These are phyloP conservation scores for Trichopoda pennipes DNA, from an alignment of 2,888 invertebrate genomes.

Conservation along the genomic window DNA sequence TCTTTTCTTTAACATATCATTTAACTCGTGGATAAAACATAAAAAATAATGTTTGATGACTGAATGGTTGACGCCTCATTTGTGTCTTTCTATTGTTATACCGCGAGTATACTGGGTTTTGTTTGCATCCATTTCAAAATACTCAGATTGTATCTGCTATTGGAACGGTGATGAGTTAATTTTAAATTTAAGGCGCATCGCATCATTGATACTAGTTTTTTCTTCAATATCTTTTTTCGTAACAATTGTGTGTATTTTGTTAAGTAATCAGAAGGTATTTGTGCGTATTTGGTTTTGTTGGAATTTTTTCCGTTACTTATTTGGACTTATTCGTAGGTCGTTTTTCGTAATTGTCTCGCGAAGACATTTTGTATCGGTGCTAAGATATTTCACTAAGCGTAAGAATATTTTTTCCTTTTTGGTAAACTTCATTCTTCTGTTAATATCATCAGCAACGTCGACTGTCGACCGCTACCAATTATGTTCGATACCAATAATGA, in stretches of 20 bases:
- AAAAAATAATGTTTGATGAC: slow-evolving; percentile 16
- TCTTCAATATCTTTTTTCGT: slow-evolving; percentile 35
- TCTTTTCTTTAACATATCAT: background rate
- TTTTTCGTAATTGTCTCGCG: slow-evolving; percentile 13
- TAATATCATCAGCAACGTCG: background rate
- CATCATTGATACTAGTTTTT: slow-evolving; percentile 38
- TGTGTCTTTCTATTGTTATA: slow-evolving; percentile 51
- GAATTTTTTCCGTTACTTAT: slow-evolving; percentile 16
- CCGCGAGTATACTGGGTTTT: slow-evolving; percentile 43
- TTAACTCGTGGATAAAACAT: background rate
- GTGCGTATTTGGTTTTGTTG: slow-evolving; percentile 4
- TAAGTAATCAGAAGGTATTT: slow-evolving; percentile 18
- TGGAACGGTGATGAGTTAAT: slow-evolving; percentile 69
- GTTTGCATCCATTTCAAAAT: slow-evolving; percentile 65
- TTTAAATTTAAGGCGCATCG: slow-evolving; percentile 64
- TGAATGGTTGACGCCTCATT: slow-evolving; percentile 56
- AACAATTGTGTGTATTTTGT: slow-evolving; percentile 6
- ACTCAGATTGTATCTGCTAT: slow-evolving; percentile 67
- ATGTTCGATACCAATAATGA: slow-evolving; percentile 16
- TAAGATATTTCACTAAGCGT: slow-evolving; percentile 12
- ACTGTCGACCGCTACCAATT: slow-evolving; percentile 19
- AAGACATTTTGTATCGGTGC: slow-evolving; percentile 39
- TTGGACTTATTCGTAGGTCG: slow-evolving; percentile 9
- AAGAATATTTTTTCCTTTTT: background rate
- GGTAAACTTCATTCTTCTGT: slow-evolving; percentile 4